Base-by-base conservation (phyloP, 2,888 invertebrate genomes). In the Tenthredo mesomela region DNA sequence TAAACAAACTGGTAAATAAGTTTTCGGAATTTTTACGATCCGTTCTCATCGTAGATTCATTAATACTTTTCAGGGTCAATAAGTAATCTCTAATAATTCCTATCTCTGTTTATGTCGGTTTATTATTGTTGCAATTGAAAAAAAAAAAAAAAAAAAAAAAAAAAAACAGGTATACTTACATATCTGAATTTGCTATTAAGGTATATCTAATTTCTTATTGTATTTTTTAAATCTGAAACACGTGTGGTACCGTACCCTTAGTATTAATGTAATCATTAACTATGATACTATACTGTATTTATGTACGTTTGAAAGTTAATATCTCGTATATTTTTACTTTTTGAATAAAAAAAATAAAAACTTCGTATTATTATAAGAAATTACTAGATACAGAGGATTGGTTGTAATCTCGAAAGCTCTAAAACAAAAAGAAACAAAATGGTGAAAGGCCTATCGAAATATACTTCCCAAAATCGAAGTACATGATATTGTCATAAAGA, bases 401-500 rank as follows among this genome's bases (percentile, higher is more conserved):
- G 43, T 73, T 43, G 71, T 43, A 73, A 73, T 73, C 71, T 73
- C 71, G 21, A 43, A 43, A 73, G 4, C 40, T 54, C 6, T 6
- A 70, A 70, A 70, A 37, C n/a, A 70, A 6, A 18, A n/a, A 54
- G n/a, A 54, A 70, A n/a, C 5, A 40, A 43, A 21, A 21, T 9
- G 18, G 71, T 25, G 33, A 54, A 33, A 77, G 29, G 25, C 18
- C 47, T 18, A 77, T 70, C 37, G 25, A 47, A 47, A 25, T 47
- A 25, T 47, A 47, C 47, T 47, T 47, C 25, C 12, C 25, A 43
- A 75, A 47, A 18, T 47, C 15, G n/a, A 47, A 75, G 15, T n/a
- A 71, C n/a, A 67, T n/a, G n/a, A n/a, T 67, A 29, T 67, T 70
- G 43, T 73, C 43, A 10, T 73, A n/a, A n/a, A 73, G n/a, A 50